A percentile compares a stretch with the other conserved stretches of the same genome.
Conservation (phyloP, 2,888 invertebrate genomes). For the Helleia helle region DNA sequence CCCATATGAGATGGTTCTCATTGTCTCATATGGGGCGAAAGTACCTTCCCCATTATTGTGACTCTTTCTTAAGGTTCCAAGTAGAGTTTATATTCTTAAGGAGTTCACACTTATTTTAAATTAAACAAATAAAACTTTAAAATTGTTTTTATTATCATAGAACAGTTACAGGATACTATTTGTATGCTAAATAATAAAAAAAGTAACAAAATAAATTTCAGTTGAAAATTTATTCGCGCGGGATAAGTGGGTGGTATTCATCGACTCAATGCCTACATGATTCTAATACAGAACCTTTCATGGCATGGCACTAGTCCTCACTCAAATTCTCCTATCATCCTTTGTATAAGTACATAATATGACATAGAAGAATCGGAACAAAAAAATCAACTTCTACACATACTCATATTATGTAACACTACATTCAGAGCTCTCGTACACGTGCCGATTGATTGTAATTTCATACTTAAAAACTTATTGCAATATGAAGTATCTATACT, state of each 20-base stretch:
- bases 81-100: no score
- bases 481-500: background rate
- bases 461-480: background rate
- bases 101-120: background rate
- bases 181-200: conserved; percentile 49
- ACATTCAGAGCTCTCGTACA: conserved; percentile 23
- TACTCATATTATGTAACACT: conserved; percentile 15
- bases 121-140: conserved; percentile 34
- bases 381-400: conserved; percentile 33
- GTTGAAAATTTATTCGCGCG: conserved; percentile 51
- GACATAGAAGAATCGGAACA: conserved; percentile 32
- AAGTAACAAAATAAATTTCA: conserved; percentile 51
- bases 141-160: conserved; percentile 61
- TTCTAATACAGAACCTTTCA: conserved; percentile 73
- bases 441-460: background rate
- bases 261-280: conserved; percentile 65
- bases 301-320: conserved; percentile 73
- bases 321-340: conserved; percentile 69
- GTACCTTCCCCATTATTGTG: no score
- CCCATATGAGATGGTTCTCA: no score
- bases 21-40: no score
- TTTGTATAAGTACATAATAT: conserved; percentile 43
- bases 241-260: conserved; percentile 73
- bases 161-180: conserved; percentile 60
- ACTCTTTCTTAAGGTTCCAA: no score